A percentile compares a stretch with the other conserved stretches of the same genome.
Conservation (phyloP, 2,888 invertebrate species). For the Mimachlamys varia region DNA sequence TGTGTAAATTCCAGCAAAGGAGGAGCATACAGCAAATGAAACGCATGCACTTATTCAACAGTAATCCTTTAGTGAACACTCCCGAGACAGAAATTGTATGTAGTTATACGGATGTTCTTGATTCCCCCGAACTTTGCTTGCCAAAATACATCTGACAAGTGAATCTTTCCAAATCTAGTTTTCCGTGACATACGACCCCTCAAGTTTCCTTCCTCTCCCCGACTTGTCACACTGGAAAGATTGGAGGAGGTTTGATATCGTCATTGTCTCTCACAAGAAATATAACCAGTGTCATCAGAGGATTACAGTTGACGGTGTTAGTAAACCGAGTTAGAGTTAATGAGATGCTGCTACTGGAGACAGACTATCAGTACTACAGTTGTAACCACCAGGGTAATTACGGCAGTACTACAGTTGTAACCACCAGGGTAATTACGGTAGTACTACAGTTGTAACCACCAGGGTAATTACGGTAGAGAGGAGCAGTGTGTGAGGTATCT, state of each 20-base stretch:
- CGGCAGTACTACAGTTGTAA: not conserved
- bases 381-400: not conserved
- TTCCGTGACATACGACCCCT: not conserved
- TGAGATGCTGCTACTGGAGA: not conserved
- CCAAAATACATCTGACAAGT: not conserved
- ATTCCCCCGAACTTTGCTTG: not conserved
- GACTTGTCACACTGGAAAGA: too few relatives aligned
- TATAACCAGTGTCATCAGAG: not conserved
- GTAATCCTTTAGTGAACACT: not conserved
- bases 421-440: not conserved
- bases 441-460: not conserved
- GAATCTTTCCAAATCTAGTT: not conserved
- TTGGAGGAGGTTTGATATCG: too few relatives aligned
- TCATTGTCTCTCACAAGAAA: too few relatives aligned
- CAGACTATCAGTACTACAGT: not conserved
- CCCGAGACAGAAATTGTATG: not conserved
- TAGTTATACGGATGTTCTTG: not conserved
- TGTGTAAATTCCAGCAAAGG: not conserved
- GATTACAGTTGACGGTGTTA: not conserved
- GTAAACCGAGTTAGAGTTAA: not conserved
- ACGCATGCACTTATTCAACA: not conserved
- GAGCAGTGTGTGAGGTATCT: constrained; percentile 42
- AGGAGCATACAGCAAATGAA: not conserved
- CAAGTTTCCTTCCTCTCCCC: too few relatives aligned
- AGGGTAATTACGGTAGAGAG: not conserved